These are phyloP conservation scores for Romanomermis culicivorax DNA, from an alignment of 2,888 invertebrate genomes.

Conservation along the genomic window DNA sequence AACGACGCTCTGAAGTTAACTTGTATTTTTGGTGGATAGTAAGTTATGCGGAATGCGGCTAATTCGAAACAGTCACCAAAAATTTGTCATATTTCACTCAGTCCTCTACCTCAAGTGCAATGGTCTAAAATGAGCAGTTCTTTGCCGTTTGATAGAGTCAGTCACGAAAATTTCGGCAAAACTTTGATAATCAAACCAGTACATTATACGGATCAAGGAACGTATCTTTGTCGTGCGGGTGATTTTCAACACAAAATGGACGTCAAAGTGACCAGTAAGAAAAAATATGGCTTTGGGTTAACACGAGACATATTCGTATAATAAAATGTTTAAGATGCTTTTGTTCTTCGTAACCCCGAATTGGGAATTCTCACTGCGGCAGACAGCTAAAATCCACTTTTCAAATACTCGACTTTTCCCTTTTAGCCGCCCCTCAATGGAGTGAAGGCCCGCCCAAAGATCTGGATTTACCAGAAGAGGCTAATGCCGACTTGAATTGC, in stretches of 20 bases:
- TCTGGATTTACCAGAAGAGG: conserved; percentile 69
- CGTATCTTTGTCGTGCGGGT: conserved; percentile 74
- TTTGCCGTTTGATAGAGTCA: conserved; percentile 35
- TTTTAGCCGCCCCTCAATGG: conserved; percentile 54
- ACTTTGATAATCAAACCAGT: conserved; percentile 65
- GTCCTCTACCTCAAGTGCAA: conserved; percentile 72
- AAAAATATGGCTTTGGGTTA: no score
- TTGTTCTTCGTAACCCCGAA: neutral
- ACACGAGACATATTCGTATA: no score
- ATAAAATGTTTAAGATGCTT: neutral
- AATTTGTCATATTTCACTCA: conserved; percentile 27
- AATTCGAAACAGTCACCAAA: neutral
- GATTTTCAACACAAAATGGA: conserved; percentile 66
- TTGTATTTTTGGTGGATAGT: conserved; percentile 92
- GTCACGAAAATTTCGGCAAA: conserved; percentile 69
- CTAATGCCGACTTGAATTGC: conserved; percentile 63
- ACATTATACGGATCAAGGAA: conserved; percentile 64
- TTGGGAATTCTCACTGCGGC: no score
- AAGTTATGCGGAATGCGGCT: conserved; percentile 29
- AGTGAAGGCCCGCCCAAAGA: conserved; percentile 57
- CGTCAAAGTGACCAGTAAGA: conserved; percentile 34
- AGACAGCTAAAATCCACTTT: no score
- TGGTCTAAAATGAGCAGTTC: conserved; percentile 63
- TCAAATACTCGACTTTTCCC: no score
- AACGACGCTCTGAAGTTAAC: conserved; percentile 38